Conservation (phyloP, 2,797 vertebrate genomes). For the Salarias fasciatus region DNA sequence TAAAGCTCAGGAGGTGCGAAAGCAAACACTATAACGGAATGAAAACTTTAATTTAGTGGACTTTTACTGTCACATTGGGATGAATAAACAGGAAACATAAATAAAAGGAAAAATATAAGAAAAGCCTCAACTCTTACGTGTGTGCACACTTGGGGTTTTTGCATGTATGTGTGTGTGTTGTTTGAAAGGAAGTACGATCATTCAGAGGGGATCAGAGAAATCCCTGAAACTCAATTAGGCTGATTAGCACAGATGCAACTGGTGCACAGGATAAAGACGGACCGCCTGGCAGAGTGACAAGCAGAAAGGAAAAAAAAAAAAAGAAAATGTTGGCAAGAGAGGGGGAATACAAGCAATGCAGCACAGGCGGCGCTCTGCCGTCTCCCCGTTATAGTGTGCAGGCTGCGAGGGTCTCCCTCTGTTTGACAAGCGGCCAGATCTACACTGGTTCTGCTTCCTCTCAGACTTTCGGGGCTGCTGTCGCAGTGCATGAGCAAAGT, state of each 20-base stretch:
- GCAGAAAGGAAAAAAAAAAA: slow-evolving; percentile 39
- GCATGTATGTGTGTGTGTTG: slow-evolving; percentile 1
- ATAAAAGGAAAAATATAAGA: slow-evolving; percentile 3
- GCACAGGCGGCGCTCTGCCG: slow-evolving; percentile 48
- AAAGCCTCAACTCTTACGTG: neutral
- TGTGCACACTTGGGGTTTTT: slow-evolving; percentile 8
- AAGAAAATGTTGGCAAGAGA: slow-evolving; percentile 27
- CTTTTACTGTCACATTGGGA: neutral
- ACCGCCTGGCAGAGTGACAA: slow-evolving; percentile 34
- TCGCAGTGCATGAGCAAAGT: slow-evolving; percentile 1
- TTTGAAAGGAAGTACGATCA: slow-evolving; percentile 34
- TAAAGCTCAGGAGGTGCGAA: neutral
- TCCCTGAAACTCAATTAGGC: slow-evolving; percentile 60
- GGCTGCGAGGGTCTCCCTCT: slow-evolving; percentile 30
- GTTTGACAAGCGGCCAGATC: slow-evolving; percentile 21
- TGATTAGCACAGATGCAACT: slow-evolving; percentile 54
- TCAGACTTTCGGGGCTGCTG: slow-evolving; percentile 7
- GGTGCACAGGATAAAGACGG: slow-evolving; percentile 36
- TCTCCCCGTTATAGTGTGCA: slow-evolving; percentile 35
- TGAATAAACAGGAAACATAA: slow-evolving; percentile 9
- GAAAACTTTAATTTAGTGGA: too few relatives aligned
- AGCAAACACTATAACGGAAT: slow-evolving; percentile 1
- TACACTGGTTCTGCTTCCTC: slow-evolving; percentile 30
- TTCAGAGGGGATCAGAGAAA: slow-evolving; percentile 54
- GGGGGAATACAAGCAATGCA: slow-evolving; percentile 50